Evolutionary conservation across 2,113 vertebrate species (phyloP).

Genomic region (Prochilodus magdalenae): DNA sequence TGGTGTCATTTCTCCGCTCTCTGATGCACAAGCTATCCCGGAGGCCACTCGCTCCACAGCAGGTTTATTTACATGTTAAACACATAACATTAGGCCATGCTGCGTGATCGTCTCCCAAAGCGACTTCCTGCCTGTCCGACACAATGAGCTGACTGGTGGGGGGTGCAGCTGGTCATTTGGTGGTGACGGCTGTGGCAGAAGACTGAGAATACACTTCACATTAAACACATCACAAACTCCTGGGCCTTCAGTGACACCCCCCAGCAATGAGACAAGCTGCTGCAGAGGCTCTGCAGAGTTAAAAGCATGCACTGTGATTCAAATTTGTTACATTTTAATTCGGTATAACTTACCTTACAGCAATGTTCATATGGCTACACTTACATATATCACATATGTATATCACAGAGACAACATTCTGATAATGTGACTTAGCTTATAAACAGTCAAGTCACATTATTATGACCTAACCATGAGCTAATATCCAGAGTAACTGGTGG

Average conservation of each 20-base stretch:
- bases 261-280: constrained; percentile 11
- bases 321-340: background rate
- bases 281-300: background rate
- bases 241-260: background rate
- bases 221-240: constrained; percentile 38
- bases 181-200: background rate
- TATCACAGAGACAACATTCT: too few relatives aligned
- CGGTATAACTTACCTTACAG: background rate
- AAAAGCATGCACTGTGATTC: background rate
- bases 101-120: constrained; percentile 22
- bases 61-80: constrained; percentile 55
- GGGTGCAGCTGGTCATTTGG: constrained; percentile 17
- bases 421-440: too few relatives aligned
- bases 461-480: too few relatives aligned
- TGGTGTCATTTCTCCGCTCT: constrained; percentile 10
- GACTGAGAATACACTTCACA: constrained; percentile 9
- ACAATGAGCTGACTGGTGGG: constrained; percentile 34
- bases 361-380: too few relatives aligned
- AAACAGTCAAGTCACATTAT: too few relatives aligned
- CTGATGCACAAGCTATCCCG: constrained; percentile 3
- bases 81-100: constrained; percentile 35
- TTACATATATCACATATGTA: too few relatives aligned
- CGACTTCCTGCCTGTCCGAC: constrained; percentile 30
- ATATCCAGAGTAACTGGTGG: too few relatives aligned
- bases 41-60: constrained; percentile 24